These are phyloP conservation scores for Vidua macroura DNA, from an alignment of 2,113 vertebrate species.

Conservation along the genomic window DNA sequence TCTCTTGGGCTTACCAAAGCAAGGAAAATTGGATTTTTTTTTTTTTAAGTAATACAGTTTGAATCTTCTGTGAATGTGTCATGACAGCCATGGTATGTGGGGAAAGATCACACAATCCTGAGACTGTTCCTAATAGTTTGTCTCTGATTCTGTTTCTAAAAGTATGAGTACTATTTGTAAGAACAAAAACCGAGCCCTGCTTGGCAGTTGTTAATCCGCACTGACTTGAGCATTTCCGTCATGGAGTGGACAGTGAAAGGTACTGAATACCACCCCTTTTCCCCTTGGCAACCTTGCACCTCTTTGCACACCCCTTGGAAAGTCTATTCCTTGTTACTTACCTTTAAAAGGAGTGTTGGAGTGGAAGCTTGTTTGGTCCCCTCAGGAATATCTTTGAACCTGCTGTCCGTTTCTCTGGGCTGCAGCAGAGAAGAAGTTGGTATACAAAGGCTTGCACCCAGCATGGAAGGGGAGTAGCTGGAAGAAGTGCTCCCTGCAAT, in stretches of 20 bases:
- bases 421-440: background rate
- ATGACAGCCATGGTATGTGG: background rate
- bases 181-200: fast-evolving
- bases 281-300: background rate
- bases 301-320: background rate
- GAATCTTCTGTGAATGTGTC: background rate
- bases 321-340: background rate
- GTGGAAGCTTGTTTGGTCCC: background rate
- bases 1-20: background rate
- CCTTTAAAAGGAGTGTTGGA: background rate
- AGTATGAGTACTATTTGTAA: background rate
- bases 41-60: background rate
- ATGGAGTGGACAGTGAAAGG: background rate
- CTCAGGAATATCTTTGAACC: background rate
- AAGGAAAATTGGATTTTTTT: background rate
- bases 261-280: background rate
- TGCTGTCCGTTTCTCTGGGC: background rate
- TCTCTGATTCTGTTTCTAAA: background rate
- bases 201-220: background rate
- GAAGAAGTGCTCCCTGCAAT: background rate
- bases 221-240: background rate
- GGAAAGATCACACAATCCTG: background rate
- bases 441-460: background rate
- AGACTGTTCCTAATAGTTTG: background rate
- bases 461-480: background rate